phyloP scores from a whole-genome alignment of 1,140 invertebrate genomes.

The Globodera ellingtonae region DNA sequence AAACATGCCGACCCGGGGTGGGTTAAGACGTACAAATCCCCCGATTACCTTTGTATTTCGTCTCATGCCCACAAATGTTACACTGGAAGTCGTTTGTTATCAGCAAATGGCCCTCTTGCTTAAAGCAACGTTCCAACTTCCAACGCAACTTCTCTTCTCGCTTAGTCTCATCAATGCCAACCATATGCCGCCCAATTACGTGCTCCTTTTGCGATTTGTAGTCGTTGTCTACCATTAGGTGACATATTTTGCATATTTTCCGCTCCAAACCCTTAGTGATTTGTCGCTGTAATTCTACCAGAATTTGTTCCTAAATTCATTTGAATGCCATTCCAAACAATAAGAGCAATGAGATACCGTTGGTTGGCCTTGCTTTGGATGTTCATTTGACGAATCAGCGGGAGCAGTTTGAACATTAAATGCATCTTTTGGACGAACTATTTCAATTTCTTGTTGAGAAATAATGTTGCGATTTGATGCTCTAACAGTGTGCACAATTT shows the following conservation, averaged over 20 bases:
- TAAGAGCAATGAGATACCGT: background rate
- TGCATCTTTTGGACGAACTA: background rate
- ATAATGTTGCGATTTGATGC: too few species aligned
- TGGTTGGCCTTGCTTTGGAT: background rate
- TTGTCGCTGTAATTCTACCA: constrained; percentile 11
- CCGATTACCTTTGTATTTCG: constrained; percentile 10
- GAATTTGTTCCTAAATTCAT: constrained; percentile 10
- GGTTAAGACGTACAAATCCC: too few species aligned
- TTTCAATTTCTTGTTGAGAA: background rate
- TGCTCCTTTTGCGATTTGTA: constrained; percentile 19
- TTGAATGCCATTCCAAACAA: background rate
- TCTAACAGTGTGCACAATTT: too few species aligned
- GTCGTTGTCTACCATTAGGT: constrained; percentile 7
- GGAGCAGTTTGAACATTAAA: background rate
- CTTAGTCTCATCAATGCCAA: background rate
- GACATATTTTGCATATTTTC: constrained; percentile 7
- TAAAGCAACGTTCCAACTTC: constrained; percentile 21
- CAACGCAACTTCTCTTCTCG: background rate
- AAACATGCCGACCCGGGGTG: too few species aligned
- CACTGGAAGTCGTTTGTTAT: constrained; percentile 27
- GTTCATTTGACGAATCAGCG: constrained; percentile 4
- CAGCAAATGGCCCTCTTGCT: constrained; percentile 3
- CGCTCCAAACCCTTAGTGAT: constrained; percentile 13
- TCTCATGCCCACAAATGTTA: constrained; percentile 20
- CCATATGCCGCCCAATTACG: constrained; percentile 7